These are phyloP conservation scores for Lonchura striata DNA, from an alignment of 2,113 vertebrate species.

Conservation along the genomic window DNA sequence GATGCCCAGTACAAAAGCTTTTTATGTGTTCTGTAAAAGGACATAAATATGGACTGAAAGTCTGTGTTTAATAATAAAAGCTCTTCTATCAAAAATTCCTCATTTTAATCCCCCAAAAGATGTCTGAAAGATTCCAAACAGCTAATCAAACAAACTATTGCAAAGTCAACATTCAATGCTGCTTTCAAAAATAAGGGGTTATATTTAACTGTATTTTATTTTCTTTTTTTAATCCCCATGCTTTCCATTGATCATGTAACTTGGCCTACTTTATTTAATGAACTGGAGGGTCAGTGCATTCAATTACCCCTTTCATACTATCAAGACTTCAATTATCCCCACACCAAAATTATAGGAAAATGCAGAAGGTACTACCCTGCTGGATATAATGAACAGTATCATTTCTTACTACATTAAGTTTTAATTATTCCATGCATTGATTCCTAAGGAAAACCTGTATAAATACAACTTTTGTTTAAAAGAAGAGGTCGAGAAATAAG, in stretches of 20 bases:
- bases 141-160: slow-evolving; percentile 71
- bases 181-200: slow-evolving; percentile 40
- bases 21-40: slow-evolving; percentile 84
- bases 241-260: slow-evolving; percentile 81
- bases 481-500: neutral
- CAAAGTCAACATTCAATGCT: slow-evolving; percentile 64
- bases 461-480: slow-evolving; percentile 49
- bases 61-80: slow-evolving; percentile 69
- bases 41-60: slow-evolving; percentile 74
- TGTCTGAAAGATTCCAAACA: slow-evolving; percentile 59
- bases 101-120: slow-evolving; percentile 4
- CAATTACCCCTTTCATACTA: slow-evolving; percentile 87
- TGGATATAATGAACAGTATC: slow-evolving; percentile 74
- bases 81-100: neutral
- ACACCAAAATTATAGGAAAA: slow-evolving; percentile 84
- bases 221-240: slow-evolving; percentile 61
- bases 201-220: slow-evolving; percentile 73
- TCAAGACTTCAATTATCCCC: slow-evolving; percentile 89
- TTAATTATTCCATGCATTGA: slow-evolving; percentile 75
- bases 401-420: slow-evolving; percentile 81
- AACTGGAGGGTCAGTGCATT: slow-evolving; percentile 92
- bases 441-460: slow-evolving; percentile 68
- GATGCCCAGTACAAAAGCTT: slow-evolving; percentile 82
- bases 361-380: slow-evolving; percentile 72
- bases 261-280: slow-evolving; percentile 89